Evolutionary conservation across 2,797 vertebrate genomes (phyloP), one percentile per base, ranked within the genome.

Genomic region (Potorous gilbertii): DNA sequence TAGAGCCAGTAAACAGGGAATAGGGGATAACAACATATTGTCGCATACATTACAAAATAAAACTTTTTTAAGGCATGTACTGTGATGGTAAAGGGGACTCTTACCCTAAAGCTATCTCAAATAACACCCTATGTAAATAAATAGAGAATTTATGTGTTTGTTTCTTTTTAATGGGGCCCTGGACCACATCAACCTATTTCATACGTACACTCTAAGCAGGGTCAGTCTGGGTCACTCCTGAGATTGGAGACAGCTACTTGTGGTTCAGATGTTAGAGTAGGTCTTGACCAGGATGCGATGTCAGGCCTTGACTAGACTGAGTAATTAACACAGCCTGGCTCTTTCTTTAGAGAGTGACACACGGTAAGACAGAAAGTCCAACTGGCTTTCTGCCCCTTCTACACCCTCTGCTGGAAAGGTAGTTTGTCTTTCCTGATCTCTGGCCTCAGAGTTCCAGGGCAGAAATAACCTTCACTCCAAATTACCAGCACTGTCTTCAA

Each of bases 1-100:
- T 5, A 34, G 0, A 92, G 40, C 21, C 81, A 74, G 92, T 91
- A 96, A 96, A 96, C 55, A 96, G 92, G 31, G 91, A 94, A 95
- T 94, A 10, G 81, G 92, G 91, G 97, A 92, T 93, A 94, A 91
- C 52, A 95, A 27, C 29, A 55, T 55, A 92, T 93, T 28, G 24
- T 1, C 90, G 55, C 16, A 8, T 8, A 27, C 2, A 21, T 87
- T 92, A 90, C 95, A 96, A 27, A 46, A 93, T 97, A 94, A 56
- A 94, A 56, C 12, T 50, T 27, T 50, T 28, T 56, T 56, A 96
- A 91, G 95, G n/a, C 90, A 66, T 54, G 55, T 40, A 66, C 27
- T 94, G 54, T 62, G 34, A 93, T 54, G 74, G 66, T 59, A 55
- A 94, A 34, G 34, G 56, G 55, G 52, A 94, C n/a, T 95, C 9